A percentile compares a stretch with the other conserved stretches of the same genome.
Conservation (phyloP, 2,888 invertebrate species). For the Apotomis turbidana region DNA sequence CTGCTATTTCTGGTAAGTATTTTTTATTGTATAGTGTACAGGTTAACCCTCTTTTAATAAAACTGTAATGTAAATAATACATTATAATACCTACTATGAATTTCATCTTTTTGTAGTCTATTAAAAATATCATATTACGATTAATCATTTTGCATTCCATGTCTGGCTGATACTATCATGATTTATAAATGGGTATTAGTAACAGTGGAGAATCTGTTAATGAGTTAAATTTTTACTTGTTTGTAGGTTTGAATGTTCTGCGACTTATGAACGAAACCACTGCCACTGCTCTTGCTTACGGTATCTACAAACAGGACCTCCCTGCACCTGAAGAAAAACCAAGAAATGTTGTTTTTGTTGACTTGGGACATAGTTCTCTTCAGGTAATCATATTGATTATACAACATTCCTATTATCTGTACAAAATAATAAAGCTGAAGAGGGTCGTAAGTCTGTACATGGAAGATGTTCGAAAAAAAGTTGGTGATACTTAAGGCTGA, state of each 20-base stretch:
- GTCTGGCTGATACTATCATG: conserved; percentile 27
- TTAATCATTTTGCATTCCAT: background rate
- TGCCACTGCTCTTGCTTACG: conserved; percentile 97
- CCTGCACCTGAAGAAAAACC: conserved; percentile 95
- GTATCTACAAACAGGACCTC: conserved; percentile 98
- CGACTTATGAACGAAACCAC: conserved; percentile 98
- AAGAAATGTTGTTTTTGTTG: conserved; percentile 97
- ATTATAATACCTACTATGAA: background rate
- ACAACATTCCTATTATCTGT: too few relatives aligned
- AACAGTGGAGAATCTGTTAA: background rate
- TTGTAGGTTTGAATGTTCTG: conserved; percentile 92
- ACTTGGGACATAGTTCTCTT: conserved; percentile 96
- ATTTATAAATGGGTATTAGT: conserved; percentile 1
- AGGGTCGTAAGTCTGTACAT: too few relatives aligned
- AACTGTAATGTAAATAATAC: too few relatives aligned
- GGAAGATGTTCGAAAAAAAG: too few relatives aligned
- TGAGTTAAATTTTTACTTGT: conserved; percentile 24
- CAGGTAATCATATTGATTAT: conserved; percentile 82
- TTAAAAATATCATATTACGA: too few relatives aligned
- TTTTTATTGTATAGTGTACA: too few relatives aligned
- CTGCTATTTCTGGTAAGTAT: conserved; percentile 90
- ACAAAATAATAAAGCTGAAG: too few relatives aligned
- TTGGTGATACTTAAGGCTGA: too few relatives aligned
- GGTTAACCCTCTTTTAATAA: too few relatives aligned
- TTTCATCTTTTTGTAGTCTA: too few relatives aligned